phyloP scores from a whole-genome alignment of 1,140 invertebrate species.

The Caerostris darwini region DNA sequence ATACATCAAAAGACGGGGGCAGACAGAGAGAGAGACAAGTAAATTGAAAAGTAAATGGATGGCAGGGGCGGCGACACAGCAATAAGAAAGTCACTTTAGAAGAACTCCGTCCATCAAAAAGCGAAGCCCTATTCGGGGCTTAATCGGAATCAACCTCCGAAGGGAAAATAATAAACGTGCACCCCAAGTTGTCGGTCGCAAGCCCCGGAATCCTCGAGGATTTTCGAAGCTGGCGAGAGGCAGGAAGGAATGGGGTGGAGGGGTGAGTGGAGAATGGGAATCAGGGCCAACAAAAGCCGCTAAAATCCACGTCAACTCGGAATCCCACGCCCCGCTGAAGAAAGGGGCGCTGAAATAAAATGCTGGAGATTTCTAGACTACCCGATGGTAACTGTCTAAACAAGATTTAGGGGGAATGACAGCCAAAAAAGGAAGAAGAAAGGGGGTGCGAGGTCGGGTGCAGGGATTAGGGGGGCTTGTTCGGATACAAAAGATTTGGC shows the following conservation, averaged over 20 bases:
- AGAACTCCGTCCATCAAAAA: slow-evolving; percentile 1
- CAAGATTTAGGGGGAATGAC: slow-evolving; percentile 54
- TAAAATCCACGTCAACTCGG: slow-evolving; percentile 11
- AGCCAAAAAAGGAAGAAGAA: slow-evolving; percentile 12
- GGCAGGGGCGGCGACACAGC: neutral
- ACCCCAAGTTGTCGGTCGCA: neutral
- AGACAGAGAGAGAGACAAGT: neutral
- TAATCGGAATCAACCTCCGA: slow-evolving; percentile 14
- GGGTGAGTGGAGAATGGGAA: neutral
- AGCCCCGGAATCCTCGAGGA: slow-evolving; percentile 12
- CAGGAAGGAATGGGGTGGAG: neutral
- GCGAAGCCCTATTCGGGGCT: neutral
- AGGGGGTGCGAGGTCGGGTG: slow-evolving; percentile 8
- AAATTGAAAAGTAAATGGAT: slow-evolving; percentile 29
- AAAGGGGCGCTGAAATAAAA: slow-evolving; percentile 12
- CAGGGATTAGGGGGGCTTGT: slow-evolving; percentile 5
- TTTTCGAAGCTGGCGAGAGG: slow-evolving; percentile 1
- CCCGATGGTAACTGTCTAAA: slow-evolving; percentile 50
- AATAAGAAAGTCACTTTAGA: slow-evolving; percentile 21
- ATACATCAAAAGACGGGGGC: neutral
- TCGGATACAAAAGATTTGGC: slow-evolving; percentile 33
- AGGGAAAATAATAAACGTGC: neutral
- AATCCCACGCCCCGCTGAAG: neutral
- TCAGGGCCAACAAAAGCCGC: slow-evolving; percentile 51
- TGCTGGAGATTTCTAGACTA: neutral